Evolutionary conservation across 2,888 invertebrate species (phyloP), one percentile per base, ranked within the genome.

Genomic region (Caenorhabditis macrosperma): DNA sequence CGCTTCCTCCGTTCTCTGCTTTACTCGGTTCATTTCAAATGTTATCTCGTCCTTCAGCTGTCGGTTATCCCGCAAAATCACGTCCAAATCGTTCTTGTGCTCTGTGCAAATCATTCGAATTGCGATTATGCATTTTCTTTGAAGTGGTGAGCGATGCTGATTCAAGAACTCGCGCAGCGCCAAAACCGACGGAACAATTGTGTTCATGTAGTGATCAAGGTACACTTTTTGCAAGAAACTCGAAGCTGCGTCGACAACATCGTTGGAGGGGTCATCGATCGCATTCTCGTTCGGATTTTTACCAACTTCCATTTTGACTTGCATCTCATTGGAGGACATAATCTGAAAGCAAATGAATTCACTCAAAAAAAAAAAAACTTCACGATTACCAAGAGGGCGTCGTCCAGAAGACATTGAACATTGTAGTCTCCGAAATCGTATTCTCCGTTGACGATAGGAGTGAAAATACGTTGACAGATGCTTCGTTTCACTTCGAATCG

Each of bases 311-410:
- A 69, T 69, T 33, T 71, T 74, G 6, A 80, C 61, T 71, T 76
- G 75, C 80, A 80, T 80, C 33, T 80, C 80, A 28, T 66, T 71
- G 9, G 74, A 76, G 0, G 71, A 66, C 80, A 80, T 80, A 15
- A 80, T 71, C 71, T 72, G 22, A 9, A 63, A 52, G 15, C 41
- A 38, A n/a, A 2, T 30, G 15, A 55, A 30, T 59, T 6, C 26
- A 30, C 2, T n/a, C 17, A 30, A 30, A 55, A 26, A 15, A 9
- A 15, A 28, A 26, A 30, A 24, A 55, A 7, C n/a, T 4, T 15
- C 2, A 20, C n/a, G n/a, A n/a, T 48, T 6, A 72, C 72, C 55
- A 71, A 28, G n/a, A 80, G 61, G 33, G 80, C 68, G 52, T 80
- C 80, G 38, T 76, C 76, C 20, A 80, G 35, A 6, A 80, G 54